phyloP scores from a whole-genome alignment of 1,140 invertebrate genomes.

The Ectropis grisescens region DNA sequence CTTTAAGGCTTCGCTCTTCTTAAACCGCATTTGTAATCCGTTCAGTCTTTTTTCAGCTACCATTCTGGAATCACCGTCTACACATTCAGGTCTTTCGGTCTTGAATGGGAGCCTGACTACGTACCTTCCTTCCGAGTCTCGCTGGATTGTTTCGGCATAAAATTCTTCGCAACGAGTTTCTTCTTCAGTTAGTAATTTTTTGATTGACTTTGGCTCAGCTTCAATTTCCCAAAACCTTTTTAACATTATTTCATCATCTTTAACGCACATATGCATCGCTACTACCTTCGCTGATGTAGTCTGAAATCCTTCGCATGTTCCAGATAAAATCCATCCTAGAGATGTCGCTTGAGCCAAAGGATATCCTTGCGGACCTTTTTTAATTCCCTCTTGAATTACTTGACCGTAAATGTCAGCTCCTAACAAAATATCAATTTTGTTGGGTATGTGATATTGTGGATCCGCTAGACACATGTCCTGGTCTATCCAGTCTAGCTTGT shows the following conservation, averaged over 20 bases:
- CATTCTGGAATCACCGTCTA: too few species aligned
- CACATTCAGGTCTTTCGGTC: conserved; percentile 4
- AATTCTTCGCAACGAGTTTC: conserved; percentile 10
- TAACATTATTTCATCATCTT: not conserved
- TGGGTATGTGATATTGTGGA: conserved; percentile 6
- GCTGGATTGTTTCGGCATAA: conserved; percentile 3
- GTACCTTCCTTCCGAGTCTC: not conserved
- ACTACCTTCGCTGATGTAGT: not conserved
- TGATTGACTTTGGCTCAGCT: not conserved
- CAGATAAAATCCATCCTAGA: conserved; percentile 11
- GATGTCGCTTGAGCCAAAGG: not conserved
- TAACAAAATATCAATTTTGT: conserved; percentile 7
- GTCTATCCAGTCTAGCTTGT: conserved; percentile 4
- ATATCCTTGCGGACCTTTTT: conserved; percentile 2
- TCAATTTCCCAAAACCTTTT: conserved; percentile 8
- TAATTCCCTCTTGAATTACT: conserved; percentile 6
- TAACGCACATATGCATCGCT: not conserved
- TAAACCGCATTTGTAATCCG: too few species aligned
- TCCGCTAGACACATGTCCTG: conserved; percentile 9
- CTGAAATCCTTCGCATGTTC: not conserved
- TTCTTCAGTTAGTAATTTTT: conserved; percentile 1
- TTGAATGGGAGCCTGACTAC: not conserved
- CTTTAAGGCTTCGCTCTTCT: too few species aligned
- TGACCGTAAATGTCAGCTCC: conserved; percentile 3
- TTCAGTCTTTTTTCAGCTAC: too few species aligned